Evolutionary conservation across 2,888 invertebrate genomes (phyloP), one percentile per base, ranked within the genome.

Genomic region (Auanema sp.): DNA sequence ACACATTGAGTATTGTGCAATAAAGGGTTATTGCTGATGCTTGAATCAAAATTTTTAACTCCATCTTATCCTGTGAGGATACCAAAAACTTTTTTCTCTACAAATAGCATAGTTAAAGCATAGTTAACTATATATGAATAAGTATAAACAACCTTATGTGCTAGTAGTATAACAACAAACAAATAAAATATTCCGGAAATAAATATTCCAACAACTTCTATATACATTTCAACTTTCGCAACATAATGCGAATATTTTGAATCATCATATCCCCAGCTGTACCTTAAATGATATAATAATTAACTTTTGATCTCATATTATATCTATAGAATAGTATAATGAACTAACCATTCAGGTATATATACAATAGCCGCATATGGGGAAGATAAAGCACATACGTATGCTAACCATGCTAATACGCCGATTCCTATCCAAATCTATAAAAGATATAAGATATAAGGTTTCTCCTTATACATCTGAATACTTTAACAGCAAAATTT

Each of bases 151-250:
- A 76, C 77, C 53, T 74, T 78, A 50, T 65, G 59, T 25, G 70
- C 60, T 11, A 78, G 58, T 23, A 69, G 61, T 56, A 70, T 56
- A 51, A 78, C 64, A 44, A 78, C 76, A 11, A 71, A 54, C 8
- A 64, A n/a, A 56, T 78, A 79, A 60, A 78, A 74, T 25, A 72
- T 52, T 14, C 71, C 75, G 14, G 77, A 69, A 6, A 75, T 57
- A 23, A 72, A 70, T 8, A 78, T 78, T 6, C 76, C 76, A 10
- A 76, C 77, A 14, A 79, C 56, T 65, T 79, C 79, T 54, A 79
- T 75, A 49, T 68, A 61, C 75, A 74, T 74, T 63, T 78, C 79
- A 25, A 68, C 23, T 21, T 25, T 64, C 65, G 78, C 76, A 10
- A 79, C 76, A 44, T 58, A 53, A 1, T 49, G 33, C 14, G 74